A percentile compares a stretch with the other conserved stretches of the same genome.
phyloP scores from a whole-genome alignment of 2,888 invertebrate species.

The Stenodera caucasica region DNA sequence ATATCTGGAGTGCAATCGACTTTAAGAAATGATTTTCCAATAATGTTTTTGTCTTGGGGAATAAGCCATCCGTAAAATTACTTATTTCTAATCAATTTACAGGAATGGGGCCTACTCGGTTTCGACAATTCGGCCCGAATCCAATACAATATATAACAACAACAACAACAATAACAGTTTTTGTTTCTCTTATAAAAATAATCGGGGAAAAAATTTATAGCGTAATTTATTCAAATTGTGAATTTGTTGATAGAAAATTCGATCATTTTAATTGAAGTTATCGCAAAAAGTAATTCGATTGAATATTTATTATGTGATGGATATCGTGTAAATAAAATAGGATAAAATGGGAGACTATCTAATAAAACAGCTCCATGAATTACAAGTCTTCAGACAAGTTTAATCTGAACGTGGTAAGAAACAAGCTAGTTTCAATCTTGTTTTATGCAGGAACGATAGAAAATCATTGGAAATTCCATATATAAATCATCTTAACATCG shows the following conservation, averaged over 20 bases:
- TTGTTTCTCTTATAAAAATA: neutral
- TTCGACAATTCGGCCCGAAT: neutral
- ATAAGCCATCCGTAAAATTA: conserved; percentile 46
- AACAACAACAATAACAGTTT: neutral
- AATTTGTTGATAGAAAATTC: no score
- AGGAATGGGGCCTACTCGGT: conserved; percentile 3
- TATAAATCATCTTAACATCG: neutral
- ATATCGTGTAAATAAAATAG: neutral
- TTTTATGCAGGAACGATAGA: neutral
- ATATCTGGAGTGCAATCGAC: conserved; percentile 29
- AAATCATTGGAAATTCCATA: neutral
- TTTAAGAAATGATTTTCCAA: conserved; percentile 37
- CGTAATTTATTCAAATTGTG: no score
- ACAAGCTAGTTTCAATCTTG: conserved; percentile 12
- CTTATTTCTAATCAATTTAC: conserved; percentile 47
- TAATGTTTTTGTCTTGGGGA: conserved; percentile 28
- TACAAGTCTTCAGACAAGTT: conserved; percentile 3
- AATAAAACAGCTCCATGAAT: conserved; percentile 11
- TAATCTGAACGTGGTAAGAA: conserved; percentile 13
- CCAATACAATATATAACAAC: neutral
- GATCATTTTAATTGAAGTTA: no score
- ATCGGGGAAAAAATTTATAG: no score
- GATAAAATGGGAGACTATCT: conserved; percentile 8
- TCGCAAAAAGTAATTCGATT: neutral
- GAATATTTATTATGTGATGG: neutral